phyloP scores from a whole-genome alignment of 2,113 vertebrate species.

The Tinamus guttatus region DNA sequence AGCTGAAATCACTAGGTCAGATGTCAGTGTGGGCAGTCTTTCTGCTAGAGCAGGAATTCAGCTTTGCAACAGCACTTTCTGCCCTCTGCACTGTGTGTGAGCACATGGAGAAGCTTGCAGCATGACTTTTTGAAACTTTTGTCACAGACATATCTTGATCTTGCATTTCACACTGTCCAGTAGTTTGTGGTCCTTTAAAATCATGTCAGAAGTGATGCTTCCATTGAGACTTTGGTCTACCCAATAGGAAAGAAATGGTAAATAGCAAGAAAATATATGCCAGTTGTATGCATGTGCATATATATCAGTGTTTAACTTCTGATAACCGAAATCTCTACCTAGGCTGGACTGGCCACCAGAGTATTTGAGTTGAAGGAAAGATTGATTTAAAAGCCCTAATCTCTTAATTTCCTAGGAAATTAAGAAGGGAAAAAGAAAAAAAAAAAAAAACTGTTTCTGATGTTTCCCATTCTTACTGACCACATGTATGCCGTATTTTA shows the following conservation, averaged over 20 bases:
- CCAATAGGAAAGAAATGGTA: background rate
- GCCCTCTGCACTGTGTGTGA: background rate
- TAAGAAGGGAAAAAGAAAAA: background rate
- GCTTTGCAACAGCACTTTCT: background rate
- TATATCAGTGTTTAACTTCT: background rate
- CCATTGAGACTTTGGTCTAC: background rate
- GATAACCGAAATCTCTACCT: background rate
- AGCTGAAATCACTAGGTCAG: background rate
- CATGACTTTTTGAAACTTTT: background rate
- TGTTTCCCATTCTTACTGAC: background rate
- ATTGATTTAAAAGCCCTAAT: background rate
- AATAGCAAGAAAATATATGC: background rate
- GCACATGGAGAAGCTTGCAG: background rate
- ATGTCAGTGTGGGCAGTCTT: background rate
- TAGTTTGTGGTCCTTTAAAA: conserved; percentile 10
- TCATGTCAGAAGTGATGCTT: conserved; percentile 1
- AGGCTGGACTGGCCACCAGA: background rate
- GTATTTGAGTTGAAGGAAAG: background rate
- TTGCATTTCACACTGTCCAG: background rate
- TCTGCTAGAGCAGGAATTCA: background rate
- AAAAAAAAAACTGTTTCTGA: background rate
- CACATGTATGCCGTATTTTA: background rate
- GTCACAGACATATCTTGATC: background rate
- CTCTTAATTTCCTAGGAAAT: background rate
- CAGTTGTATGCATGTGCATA: background rate